Percentiles rank a stretch among this genome's conserved stretches.
phyloP scores from a whole-genome alignment of 1,140 invertebrate species.

The Grapholita molesta region DNA sequence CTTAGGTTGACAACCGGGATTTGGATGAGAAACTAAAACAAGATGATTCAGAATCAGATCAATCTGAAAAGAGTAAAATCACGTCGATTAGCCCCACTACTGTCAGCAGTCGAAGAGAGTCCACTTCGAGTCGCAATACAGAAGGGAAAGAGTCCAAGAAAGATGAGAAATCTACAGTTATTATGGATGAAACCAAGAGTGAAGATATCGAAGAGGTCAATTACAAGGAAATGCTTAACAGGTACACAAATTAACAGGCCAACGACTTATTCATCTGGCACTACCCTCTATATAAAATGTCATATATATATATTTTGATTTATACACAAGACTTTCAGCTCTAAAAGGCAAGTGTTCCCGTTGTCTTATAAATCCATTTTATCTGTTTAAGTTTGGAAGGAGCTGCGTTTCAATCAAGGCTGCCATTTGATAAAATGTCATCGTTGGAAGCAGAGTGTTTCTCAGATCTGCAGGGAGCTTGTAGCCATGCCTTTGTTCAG shows the following conservation, averaged over 20 bases:
- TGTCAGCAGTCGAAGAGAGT: slow-evolving; percentile 70
- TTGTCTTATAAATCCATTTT: slow-evolving; percentile 23
- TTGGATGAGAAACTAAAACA: slow-evolving; percentile 84
- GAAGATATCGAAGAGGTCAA: slow-evolving; percentile 78
- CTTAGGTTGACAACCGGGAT: slow-evolving; percentile 83
- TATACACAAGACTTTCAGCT: no score
- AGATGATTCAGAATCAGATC: slow-evolving; percentile 82
- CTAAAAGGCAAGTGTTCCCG: neutral
- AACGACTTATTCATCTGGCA: no score
- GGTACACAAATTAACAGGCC: slow-evolving; percentile 41
- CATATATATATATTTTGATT: no score
- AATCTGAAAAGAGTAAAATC: slow-evolving; percentile 82
- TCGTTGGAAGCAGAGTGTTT: slow-evolving; percentile 96
- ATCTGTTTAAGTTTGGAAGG: slow-evolving; percentile 87
- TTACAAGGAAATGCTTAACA: slow-evolving; percentile 75
- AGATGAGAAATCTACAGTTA: slow-evolving; percentile 69
- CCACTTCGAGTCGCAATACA: slow-evolving; percentile 58
- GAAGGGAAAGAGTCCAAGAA: slow-evolving; percentile 71
- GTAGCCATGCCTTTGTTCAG: slow-evolving; percentile 94
- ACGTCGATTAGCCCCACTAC: slow-evolving; percentile 62
- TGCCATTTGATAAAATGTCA: slow-evolving; percentile 97
- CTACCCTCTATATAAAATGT: no score
- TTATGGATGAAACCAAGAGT: slow-evolving; percentile 65
- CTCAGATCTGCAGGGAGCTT: slow-evolving; percentile 91
- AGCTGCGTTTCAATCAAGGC: slow-evolving; percentile 94